Percentiles rank a stretch among this genome's conserved stretches.
Evolutionary conservation across 2,797 vertebrate species (phyloP).

Genomic region (Sebastes oblongus): DNA sequence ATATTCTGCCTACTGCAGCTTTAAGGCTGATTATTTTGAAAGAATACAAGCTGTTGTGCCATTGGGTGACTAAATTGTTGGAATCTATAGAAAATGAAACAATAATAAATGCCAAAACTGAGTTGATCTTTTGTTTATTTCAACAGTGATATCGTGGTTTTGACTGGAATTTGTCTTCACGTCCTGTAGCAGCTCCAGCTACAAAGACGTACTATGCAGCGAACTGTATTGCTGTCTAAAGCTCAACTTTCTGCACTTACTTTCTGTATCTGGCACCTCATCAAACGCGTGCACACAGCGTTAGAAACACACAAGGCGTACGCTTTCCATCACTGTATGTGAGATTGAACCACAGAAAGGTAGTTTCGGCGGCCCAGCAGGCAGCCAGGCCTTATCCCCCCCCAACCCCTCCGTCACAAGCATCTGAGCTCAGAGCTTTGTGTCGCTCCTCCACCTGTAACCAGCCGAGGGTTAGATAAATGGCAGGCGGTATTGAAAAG

Average conservation of each 20-base stretch:
- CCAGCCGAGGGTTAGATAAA: conserved; percentile 73
- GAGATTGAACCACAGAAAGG: conserved; percentile 39
- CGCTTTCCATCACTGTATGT: conserved; percentile 32
- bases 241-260: conserved; percentile 15
- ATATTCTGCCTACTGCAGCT: too few relatives aligned
- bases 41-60: neutral
- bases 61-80: neutral
- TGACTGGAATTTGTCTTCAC: neutral
- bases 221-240: conserved; percentile 17
- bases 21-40: neutral
- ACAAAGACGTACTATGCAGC: neutral
- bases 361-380: conserved; percentile 45
- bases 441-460: conserved; percentile 54
- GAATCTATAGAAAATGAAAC: neutral
- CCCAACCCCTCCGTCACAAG: conserved; percentile 13
- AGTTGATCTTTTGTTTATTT: neutral
- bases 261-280: conserved; percentile 21
- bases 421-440: conserved; percentile 28
- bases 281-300: conserved; percentile 29
- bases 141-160: neutral
- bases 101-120: neutral
- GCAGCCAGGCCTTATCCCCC: neutral
- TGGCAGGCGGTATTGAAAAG: conserved; percentile 69
- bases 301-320: conserved; percentile 30
- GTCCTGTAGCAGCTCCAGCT: neutral